A percentile compares a stretch with the other conserved stretches of the same genome.
These are phyloP conservation scores for Rhinichthys klamathensis DNA, from an alignment of 2,113 vertebrate species.

Conservation along the genomic window DNA sequence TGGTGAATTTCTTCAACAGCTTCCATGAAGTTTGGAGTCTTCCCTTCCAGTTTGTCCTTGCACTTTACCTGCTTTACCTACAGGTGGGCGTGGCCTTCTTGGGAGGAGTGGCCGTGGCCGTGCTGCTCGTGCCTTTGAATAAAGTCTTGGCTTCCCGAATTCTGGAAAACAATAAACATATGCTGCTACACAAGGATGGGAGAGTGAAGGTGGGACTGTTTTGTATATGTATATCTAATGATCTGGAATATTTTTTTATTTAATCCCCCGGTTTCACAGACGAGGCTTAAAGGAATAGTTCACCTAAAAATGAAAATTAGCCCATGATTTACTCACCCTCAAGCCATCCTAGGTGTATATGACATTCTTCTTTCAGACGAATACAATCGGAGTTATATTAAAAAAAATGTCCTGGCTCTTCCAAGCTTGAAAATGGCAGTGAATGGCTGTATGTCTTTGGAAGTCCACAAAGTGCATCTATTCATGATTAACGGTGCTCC, in stretches of 20 bases:
- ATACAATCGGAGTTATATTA: too few species aligned
- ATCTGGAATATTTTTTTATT: not conserved
- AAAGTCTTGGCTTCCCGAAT: constrained; percentile 88
- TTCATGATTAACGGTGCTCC: too few species aligned
- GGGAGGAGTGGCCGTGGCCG: constrained; percentile 82
- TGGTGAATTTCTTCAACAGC: constrained; percentile 88
- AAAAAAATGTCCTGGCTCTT: too few species aligned
- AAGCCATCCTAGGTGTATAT: too few species aligned
- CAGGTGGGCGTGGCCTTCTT: constrained; percentile 92
- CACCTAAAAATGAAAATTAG: too few species aligned
- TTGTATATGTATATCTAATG: not conserved
- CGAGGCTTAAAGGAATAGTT: too few species aligned
- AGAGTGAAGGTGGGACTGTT: constrained; percentile 86
- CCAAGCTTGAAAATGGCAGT: too few species aligned
- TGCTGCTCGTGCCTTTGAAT: constrained; percentile 92
- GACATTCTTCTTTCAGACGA: too few species aligned
- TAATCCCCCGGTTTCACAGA: not conserved
- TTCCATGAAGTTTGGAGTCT: constrained; percentile 96
- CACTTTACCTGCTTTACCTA: constrained; percentile 89
- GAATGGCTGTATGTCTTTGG: too few species aligned
- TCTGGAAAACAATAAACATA: constrained; percentile 82
- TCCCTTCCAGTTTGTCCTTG: constrained; percentile 84
- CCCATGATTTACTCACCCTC: too few species aligned
- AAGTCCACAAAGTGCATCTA: too few species aligned
- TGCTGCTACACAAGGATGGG: constrained; percentile 87